Percentiles rank a stretch among this genome's conserved stretches.
These are phyloP conservation scores for Cheilosia variabilis DNA, from an alignment of 2,888 invertebrate genomes.

Conservation along the genomic window DNA sequence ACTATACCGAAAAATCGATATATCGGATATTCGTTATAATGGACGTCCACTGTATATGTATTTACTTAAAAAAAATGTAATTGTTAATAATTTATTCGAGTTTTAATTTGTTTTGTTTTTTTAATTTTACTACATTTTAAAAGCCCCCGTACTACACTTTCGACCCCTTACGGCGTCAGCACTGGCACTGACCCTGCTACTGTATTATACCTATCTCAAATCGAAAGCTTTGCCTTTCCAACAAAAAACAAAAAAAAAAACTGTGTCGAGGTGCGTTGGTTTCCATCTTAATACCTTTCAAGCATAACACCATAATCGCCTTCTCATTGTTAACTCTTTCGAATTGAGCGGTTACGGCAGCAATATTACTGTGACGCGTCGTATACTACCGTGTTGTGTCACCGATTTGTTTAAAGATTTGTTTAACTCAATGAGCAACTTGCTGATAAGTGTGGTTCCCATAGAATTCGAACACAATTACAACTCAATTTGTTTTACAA, in stretches of 20 bases:
- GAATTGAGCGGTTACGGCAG: not conserved
- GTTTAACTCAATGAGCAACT: not conserved
- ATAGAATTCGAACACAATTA: conserved; percentile 2
- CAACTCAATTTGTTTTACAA: conserved; percentile 13
- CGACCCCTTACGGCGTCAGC: no score
- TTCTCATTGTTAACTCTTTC: conserved; percentile 11
- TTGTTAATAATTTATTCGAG: no score
- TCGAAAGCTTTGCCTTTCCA: conserved; percentile 19
- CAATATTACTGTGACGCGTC: conserved; percentile 17
- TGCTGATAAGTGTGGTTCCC: conserved; percentile 19
- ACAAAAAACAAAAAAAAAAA: conserved; percentile 11
- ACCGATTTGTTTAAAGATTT: not conserved
- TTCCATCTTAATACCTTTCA: conserved; percentile 20
- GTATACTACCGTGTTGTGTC: not conserved
- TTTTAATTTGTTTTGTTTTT: no score
- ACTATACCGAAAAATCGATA: no score
- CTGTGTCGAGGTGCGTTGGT: conserved; percentile 33
- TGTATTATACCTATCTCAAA: not conserved
- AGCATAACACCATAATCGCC: conserved; percentile 5
- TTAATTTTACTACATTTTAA: no score
- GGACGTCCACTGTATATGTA: no score
- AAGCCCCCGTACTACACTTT: no score
- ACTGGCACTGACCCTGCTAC: no score
- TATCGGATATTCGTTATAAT: no score
- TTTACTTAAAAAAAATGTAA: no score